Base-by-base conservation (phyloP, 2,113 vertebrate genomes). In the Notiomystis cincta region DNA sequence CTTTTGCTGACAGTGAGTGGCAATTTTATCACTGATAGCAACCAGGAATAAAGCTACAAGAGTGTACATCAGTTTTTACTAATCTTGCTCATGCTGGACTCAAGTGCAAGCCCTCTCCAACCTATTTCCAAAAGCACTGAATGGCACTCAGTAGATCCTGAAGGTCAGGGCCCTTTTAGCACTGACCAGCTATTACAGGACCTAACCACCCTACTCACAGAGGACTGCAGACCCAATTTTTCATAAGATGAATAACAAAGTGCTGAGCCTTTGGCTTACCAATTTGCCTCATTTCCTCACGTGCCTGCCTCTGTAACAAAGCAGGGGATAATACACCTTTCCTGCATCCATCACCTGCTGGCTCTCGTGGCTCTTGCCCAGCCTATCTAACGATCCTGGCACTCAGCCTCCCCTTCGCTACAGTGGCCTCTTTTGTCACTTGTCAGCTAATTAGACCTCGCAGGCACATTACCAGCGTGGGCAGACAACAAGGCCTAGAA, bases 341-440 rank as follows among this genome's bases (percentile, higher is more conserved):
- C 42, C 80, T 71, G 70, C 82, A 66, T 69, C 61, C 71, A 53
- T 93, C 78, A 86, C 58, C 30, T 94, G 76, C 62, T 4, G 44
- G 73, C 79, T 85, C 83, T 70, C 5, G 1, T 75, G 82, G 66
- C 75, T 87, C 82, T 62, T 60, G 30, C 94, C 91, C 54, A 93
- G 33, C 65, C 20, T 48, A 77, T 21, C 23, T 84, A 83, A 79
- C 6, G n/a, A 81, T 64, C 19, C 70, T 81, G 91, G 81, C 79
- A 97, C 75, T 12, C 5, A 1, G 70, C 79, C 93, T 96, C 77
- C 22, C 82, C 40, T 48, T 82, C 45, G 0, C 64, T 81, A 76
- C 44, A 67, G 64, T 64, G 58, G 42, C 31, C 86, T 90, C 60
- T 90, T 97, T 90, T 91, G 87, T 96, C 87, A 95, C 91, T 93